phyloP scores from a whole-genome alignment of 2,888 invertebrate species.

The Nudaria mundana region DNA sequence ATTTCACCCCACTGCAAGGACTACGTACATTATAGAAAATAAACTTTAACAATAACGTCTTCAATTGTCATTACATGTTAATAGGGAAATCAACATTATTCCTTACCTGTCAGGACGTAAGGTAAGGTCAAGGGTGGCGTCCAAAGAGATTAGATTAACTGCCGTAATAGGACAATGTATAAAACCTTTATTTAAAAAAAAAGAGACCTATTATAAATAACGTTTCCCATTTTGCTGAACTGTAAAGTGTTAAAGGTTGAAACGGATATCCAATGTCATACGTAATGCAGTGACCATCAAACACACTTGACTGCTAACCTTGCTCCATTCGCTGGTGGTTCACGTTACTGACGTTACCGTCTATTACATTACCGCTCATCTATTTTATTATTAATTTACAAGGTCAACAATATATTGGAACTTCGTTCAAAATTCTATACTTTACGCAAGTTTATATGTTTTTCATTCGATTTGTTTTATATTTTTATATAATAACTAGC shows the following conservation, averaged over 20 bases:
- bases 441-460: conserved; percentile 38
- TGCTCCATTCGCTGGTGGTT: conserved; percentile 48
- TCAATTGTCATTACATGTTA: no score
- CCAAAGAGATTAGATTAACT: no score
- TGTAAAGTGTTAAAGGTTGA: conserved; percentile 21
- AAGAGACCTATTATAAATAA: no score
- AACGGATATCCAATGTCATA: conserved; percentile 32
- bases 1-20: conserved; percentile 52
- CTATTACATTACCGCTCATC: conserved; percentile 54
- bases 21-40: conserved; percentile 30
- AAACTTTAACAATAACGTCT: no score
- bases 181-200: no score
- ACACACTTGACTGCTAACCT: conserved; percentile 59
- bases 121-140: no score
- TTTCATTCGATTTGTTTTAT: conserved; percentile 14
- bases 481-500: conserved; percentile 7
- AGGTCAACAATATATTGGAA: conserved; percentile 58
- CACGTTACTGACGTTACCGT: conserved; percentile 43
- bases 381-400: conserved; percentile 48
- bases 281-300: conserved; percentile 50
- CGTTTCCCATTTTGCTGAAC: no score
- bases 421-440: conserved; percentile 41
- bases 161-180: no score
- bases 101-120: no score
- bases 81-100: no score